Conservation (phyloP, 2,113 vertebrate genomes). For the Erinaceus europaeus region DNA sequence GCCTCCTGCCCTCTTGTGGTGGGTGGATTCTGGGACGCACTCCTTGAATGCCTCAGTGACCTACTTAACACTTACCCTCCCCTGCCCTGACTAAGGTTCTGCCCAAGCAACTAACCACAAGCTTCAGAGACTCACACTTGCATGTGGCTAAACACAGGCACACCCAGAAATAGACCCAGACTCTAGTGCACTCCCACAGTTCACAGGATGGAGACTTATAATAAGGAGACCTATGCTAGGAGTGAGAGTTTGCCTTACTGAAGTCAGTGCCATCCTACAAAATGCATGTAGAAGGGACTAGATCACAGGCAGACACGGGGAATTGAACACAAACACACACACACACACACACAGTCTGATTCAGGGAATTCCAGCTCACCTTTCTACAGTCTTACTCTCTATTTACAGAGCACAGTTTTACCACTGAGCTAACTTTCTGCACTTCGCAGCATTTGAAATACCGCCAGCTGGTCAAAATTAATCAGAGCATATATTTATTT, state of each 20-base stretch:
- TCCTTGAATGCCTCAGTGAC: not conserved
- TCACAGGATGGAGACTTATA: not conserved
- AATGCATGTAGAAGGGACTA: not conserved
- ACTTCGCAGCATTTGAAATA: not conserved
- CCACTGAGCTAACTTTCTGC: not conserved
- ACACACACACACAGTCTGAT: no score
- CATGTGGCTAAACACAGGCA: not conserved
- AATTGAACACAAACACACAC: not conserved
- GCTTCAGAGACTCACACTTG: not conserved
- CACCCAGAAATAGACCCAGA: not conserved
- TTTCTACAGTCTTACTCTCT: not conserved
- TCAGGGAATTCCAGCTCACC: not conserved
- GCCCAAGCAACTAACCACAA: not conserved
- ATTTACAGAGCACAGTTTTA: not conserved
- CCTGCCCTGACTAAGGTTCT: not conserved
- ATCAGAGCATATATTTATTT: not conserved
- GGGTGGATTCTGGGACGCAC: not conserved
- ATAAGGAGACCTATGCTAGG: not conserved
- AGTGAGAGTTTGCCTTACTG: not conserved
- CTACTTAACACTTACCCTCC: not conserved
- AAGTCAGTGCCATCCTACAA: not conserved
- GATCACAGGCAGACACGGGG: not conserved
- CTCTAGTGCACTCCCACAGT: not conserved
- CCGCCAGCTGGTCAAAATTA: not conserved
- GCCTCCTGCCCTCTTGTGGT: not conserved